These are phyloP conservation scores for Diaperis boleti DNA, from an alignment of 2,888 invertebrate species.

Conservation along the genomic window DNA sequence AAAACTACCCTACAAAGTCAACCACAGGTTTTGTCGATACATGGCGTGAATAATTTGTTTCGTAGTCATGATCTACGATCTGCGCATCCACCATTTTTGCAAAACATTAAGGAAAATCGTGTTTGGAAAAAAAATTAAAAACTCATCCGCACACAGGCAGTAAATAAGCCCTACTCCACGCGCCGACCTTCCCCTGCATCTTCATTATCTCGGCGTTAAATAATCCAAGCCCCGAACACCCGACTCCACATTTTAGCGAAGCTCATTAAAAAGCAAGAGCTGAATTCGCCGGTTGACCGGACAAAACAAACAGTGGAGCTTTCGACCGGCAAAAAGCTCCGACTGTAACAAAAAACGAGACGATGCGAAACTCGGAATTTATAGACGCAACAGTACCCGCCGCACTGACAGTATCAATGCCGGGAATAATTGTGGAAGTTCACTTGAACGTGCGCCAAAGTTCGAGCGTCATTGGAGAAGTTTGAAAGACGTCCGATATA, in stretches of 20 bases:
- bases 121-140: no score
- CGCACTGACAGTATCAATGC: background rate
- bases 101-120: no score
- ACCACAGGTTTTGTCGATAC: no score
- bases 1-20: no score
- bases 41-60: no score
- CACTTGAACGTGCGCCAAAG: background rate
- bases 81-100: no score
- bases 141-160: no score
- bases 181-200: background rate
- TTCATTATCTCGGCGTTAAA: background rate
- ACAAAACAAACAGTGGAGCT: background rate
- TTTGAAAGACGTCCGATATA: background rate
- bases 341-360: background rate
- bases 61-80: no score
- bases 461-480: background rate
- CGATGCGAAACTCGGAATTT: background rate
- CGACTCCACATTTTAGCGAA: background rate
- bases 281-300: background rate
- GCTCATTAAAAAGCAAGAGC: constrained; percentile 6
- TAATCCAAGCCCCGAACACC: background rate
- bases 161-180: no score
- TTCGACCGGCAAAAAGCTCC: background rate
- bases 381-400: background rate
- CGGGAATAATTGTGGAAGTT: background rate